These are phyloP conservation scores for Polydesmus complanatus DNA, from an alignment of 2,888 invertebrate species.

Conservation along the genomic window DNA sequence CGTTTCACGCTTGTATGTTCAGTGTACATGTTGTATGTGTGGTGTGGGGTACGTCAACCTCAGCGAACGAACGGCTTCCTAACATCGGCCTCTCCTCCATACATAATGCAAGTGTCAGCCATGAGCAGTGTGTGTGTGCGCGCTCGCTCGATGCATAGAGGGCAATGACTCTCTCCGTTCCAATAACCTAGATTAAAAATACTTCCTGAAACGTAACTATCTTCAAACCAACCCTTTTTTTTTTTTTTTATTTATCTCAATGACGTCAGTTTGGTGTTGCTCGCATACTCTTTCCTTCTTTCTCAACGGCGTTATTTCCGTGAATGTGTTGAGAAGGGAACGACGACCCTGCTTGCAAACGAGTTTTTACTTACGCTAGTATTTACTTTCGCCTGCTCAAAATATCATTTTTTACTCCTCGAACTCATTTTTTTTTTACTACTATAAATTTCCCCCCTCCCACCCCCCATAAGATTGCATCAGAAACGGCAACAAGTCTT, in stretches of 20 bases:
- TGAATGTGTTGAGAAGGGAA: background rate
- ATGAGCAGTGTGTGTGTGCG: background rate
- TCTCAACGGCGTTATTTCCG: background rate
- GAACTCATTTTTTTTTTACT: too few relatives aligned
- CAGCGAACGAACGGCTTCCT: too few relatives aligned
- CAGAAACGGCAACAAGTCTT: too few relatives aligned
- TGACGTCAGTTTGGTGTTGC: background rate
- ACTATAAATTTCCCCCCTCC: too few relatives aligned
- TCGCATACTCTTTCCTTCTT: background rate
- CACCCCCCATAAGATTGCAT: too few relatives aligned
- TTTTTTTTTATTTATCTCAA: too few relatives aligned
- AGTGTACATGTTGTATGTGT: too few relatives aligned
- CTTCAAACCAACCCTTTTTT: background rate
- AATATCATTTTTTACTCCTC: too few relatives aligned
- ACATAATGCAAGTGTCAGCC: too few relatives aligned
- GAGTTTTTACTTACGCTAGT: background rate
- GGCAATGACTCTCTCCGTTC: constrained; percentile 5
- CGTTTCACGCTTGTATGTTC: too few relatives aligned
- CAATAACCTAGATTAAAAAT: constrained; percentile 15
- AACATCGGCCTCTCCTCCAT: too few relatives aligned
- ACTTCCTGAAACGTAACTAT: constrained; percentile 13
- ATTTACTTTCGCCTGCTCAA: too few relatives aligned
- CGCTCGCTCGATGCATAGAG: background rate
- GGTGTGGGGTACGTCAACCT: background rate
- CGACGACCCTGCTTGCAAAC: background rate